Percentiles rank a stretch among this genome's conserved stretches.
phyloP scores from a whole-genome alignment of 2,113 vertebrate species.

The Eptesicus fuscus region DNA sequence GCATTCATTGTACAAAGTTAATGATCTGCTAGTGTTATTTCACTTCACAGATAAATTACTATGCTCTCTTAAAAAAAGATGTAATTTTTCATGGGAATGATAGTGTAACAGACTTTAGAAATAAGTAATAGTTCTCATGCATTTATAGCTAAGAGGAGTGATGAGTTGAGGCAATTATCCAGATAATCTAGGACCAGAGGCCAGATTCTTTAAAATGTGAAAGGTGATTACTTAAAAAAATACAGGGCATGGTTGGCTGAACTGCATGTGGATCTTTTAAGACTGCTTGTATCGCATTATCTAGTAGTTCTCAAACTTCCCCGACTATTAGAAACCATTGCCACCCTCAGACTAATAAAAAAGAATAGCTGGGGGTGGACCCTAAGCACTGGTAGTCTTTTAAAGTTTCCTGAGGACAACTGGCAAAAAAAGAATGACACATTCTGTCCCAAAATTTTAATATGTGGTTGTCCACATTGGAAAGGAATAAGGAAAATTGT shows the following conservation, averaged over 20 bases:
- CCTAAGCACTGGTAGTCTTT: neutral
- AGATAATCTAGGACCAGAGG: constrained; percentile 52
- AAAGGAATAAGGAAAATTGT: too few species aligned
- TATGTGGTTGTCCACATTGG: too few species aligned
- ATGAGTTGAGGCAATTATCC: constrained; percentile 48
- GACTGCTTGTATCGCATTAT: neutral
- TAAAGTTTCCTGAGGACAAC: neutral
- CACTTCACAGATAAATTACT: constrained; percentile 71
- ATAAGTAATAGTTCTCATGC: constrained; percentile 54
- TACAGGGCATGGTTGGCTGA: neutral
- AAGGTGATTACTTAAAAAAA: neutral
- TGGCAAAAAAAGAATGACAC: neutral
- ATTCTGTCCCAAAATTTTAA: neutral
- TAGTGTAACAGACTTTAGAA: constrained; percentile 59
- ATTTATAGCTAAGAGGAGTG: constrained; percentile 31
- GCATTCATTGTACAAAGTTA: constrained; percentile 69
- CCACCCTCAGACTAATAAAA: neutral
- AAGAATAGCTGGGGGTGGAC: neutral
- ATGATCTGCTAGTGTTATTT: constrained; percentile 68
- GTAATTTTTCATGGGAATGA: constrained; percentile 66
- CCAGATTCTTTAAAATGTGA: constrained; percentile 41
- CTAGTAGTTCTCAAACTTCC: neutral
- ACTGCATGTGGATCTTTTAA: neutral
- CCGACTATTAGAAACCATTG: neutral
- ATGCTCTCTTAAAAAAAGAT: constrained; percentile 56